phyloP scores from a whole-genome alignment of 2,888 invertebrate genomes.

The Drosophila pseudotalamancana region DNA sequence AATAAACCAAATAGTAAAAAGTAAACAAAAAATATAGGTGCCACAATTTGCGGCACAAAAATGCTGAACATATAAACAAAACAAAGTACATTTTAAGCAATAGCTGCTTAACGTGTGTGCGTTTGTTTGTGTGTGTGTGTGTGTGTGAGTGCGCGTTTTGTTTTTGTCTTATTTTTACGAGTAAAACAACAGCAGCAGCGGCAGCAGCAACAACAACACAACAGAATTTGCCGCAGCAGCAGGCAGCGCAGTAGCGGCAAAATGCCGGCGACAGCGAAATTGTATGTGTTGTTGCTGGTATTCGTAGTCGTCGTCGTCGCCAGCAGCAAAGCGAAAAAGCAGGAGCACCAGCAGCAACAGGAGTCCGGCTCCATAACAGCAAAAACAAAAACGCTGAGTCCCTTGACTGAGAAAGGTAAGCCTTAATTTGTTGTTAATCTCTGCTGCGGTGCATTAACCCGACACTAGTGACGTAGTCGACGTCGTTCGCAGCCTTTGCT shows the following conservation, averaged over 20 bases:
- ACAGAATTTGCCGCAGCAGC: slow-evolving; percentile 25
- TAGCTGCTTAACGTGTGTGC: slow-evolving; percentile 20
- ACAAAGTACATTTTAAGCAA: slow-evolving; percentile 41
- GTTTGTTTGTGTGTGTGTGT: slow-evolving; percentile 19
- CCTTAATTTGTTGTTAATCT: slow-evolving; percentile 59
- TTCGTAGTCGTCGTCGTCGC: slow-evolving; percentile 35
- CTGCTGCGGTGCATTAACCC: slow-evolving; percentile 62
- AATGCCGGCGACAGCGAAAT: slow-evolving; percentile 72
- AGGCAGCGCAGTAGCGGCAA: slow-evolving; percentile 58
- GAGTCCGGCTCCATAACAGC: slow-evolving; percentile 47
- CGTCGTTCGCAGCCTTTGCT: not conserved
- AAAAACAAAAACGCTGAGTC: slow-evolving; percentile 47
- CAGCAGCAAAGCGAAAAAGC: slow-evolving; percentile 47
- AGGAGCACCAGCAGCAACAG: slow-evolving; percentile 50
- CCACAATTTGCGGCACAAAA: slow-evolving; percentile 58
- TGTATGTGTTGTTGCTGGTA: slow-evolving; percentile 63
- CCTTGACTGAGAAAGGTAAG: slow-evolving; percentile 66
- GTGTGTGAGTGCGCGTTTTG: slow-evolving; percentile 35
- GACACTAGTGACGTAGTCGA: slow-evolving; percentile 47
- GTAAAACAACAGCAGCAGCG: slow-evolving; percentile 33
- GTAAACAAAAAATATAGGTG: slow-evolving; percentile 53
- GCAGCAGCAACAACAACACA: slow-evolving; percentile 28
- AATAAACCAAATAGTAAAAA: slow-evolving; percentile 42
- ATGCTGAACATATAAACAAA: slow-evolving; percentile 55
- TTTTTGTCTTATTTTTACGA: slow-evolving; percentile 49